Base-by-base conservation (phyloP, 2,888 invertebrate genomes). In the Phragmatobia fuliginosa region DNA sequence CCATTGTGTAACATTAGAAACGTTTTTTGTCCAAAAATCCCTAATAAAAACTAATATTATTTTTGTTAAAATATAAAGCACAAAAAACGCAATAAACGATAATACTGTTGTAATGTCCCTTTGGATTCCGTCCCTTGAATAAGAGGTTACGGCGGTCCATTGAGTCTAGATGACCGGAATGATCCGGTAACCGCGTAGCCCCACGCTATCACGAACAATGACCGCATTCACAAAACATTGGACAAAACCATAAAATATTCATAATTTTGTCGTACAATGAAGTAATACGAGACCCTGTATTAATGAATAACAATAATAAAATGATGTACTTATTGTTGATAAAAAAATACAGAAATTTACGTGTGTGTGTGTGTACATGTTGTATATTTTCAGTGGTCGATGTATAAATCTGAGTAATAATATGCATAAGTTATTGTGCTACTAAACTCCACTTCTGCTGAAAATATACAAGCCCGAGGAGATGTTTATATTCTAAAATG, bases 221-320 rank as follows among this genome's bases (percentile, higher is more conserved):
- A 87, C 86, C 86, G 77, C 85, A 85, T 89, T 88, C 86, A 89
- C 82, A 86, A 88, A 88, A 91, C 86, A 90, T 78, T 83, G 82
- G 84, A 56, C 90, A 88, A 88, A 90, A 80, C 88, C 85, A 87
- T 91, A 88, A 91, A 91, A 92, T 92, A 94, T 93, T 93, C 90
- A 93, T 92, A 86, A 85, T 85, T 79, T 81, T 66, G 45, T 72
- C 66, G 83, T 83, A 90, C 90, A 92, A 92, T 89, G 81, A 81
- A 82, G 82, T 73, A 72, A 75, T 75, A 73, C 67, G 78, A 74
- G 65, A 71, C 77, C 78, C 76, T 72, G 77, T 81, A 79, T 66
- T 79, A 74, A 77, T 74, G 72, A 73, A 73, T 77, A 83, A 83
- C 79, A 73, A 81, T 76, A 70, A 73, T 76, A 70, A 62, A 62